Percentiles rank a stretch among this genome's conserved stretches.
These are phyloP conservation scores for Pollachius pollachius DNA, from an alignment of 2,113 vertebrate genomes.

Conservation along the genomic window DNA sequence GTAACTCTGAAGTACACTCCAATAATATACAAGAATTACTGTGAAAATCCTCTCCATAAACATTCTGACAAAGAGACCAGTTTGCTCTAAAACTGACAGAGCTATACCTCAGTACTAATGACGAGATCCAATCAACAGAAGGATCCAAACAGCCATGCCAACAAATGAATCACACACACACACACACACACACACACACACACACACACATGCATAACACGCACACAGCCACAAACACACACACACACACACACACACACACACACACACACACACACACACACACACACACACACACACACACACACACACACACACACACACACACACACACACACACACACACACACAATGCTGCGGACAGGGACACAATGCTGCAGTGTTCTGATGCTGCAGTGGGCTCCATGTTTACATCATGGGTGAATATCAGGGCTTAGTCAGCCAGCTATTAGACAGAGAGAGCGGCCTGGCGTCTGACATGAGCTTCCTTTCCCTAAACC, in stretches of 20 bases:
- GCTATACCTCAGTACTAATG: slow-evolving; percentile 22
- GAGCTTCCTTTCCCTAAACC: slow-evolving; percentile 53
- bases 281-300: too few species aligned
- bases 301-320: too few species aligned
- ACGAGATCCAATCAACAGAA: slow-evolving; percentile 49
- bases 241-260: too few species aligned
- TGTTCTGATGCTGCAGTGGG: slow-evolving; percentile 56
- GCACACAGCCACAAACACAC: too few species aligned
- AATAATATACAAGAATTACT: slow-evolving; percentile 16
- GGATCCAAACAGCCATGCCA: slow-evolving; percentile 50
- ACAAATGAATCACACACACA: slow-evolving; percentile 63
- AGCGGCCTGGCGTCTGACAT: slow-evolving; percentile 46
- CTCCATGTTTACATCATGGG: slow-evolving; percentile 69
- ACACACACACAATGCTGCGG: slow-evolving; percentile 46
- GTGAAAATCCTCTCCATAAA: slow-evolving; percentile 26
- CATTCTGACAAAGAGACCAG: slow-evolving; percentile 29
- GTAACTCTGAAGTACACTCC: slow-evolving; percentile 5
- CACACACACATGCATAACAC: too few species aligned
- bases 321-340: too few species aligned
- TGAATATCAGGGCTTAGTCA: slow-evolving; percentile 66
- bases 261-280: too few species aligned
- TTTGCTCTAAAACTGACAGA: slow-evolving; percentile 36
- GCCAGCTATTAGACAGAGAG: slow-evolving; percentile 51
- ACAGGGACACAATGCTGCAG: slow-evolving; percentile 61
- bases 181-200: not conserved